phyloP scores from a whole-genome alignment of 2,888 invertebrate genomes.

The Metellina segmentata region DNA sequence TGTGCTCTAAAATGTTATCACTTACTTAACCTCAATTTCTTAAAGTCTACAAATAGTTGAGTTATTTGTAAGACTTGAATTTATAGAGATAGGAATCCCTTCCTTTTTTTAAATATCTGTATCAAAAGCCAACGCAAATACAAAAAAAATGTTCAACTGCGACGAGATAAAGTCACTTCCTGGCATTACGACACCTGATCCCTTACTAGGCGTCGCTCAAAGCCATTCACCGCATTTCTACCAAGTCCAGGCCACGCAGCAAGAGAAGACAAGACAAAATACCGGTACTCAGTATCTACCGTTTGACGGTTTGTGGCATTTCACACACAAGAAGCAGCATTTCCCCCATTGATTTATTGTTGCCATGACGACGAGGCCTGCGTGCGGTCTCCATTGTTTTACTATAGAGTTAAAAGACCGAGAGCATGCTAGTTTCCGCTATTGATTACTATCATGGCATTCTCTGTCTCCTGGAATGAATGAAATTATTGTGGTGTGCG shows the following conservation, averaged over 20 bases:
- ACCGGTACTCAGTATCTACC: slow-evolving; percentile 72
- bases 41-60: too few relatives aligned
- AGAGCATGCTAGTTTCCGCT: slow-evolving; percentile 74
- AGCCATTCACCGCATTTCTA: background rate
- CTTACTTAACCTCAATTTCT: too few relatives aligned
- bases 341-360: slow-evolving; percentile 75
- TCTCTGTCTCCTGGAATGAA: slow-evolving; percentile 50
- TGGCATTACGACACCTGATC: background rate
- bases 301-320: slow-evolving; percentile 76
- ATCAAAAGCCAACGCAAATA: background rate
- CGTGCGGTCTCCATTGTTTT: slow-evolving; percentile 76
- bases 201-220: background rate
- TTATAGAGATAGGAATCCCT: too few relatives aligned
- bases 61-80: too few relatives aligned
- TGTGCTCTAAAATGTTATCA: too few relatives aligned
- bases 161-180: background rate
- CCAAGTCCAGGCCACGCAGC: background rate
- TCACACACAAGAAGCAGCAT: slow-evolving; percentile 61
- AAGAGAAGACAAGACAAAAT: slow-evolving; percentile 71
- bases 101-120: background rate
- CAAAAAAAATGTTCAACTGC: background rate
- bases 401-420: slow-evolving; percentile 75
- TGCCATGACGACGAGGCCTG: slow-evolving; percentile 69
- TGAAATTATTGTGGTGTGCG: slow-evolving; percentile 61
- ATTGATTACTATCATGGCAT: slow-evolving; percentile 74